Evolutionary conservation across 2,113 vertebrate species (phyloP).

Genomic region (Chrysemys picta): DNA sequence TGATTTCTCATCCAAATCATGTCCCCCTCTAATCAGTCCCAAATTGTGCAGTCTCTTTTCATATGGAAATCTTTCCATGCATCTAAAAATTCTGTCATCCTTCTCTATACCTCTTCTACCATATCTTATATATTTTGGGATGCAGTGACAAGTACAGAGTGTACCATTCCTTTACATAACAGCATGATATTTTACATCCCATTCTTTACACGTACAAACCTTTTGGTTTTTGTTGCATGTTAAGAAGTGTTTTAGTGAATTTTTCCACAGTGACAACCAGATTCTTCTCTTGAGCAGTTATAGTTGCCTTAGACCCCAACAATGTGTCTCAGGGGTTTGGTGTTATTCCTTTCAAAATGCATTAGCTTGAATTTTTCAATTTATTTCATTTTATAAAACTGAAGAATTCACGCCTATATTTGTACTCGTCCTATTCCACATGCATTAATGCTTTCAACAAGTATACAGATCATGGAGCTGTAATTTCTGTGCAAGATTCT

Average conservation of each 20-base stretch:
- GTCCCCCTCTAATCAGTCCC: neutral
- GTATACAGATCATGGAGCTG: neutral
- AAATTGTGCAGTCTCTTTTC: neutral
- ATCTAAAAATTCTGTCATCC: neutral
- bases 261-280: neutral
- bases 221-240: neutral
- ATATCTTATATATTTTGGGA: neutral
- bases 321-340: neutral
- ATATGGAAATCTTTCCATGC: neutral
- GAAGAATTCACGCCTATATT: neutral
- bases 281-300: neutral
- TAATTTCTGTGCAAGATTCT: neutral
- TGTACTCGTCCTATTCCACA: fast-evolving
- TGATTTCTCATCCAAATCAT: neutral
- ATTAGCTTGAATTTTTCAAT: neutral
- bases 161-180: neutral
- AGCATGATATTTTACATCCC: neutral
- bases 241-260: neutral
- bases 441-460: neutral
- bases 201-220: neutral
- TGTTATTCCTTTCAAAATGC: neutral
- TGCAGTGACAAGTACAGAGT: neutral
- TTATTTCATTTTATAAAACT: neutral
- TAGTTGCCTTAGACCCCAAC: neutral
- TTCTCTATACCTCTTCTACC: neutral